Conservation (phyloP, 2,888 invertebrate species). For the Apodemia mormo region DNA sequence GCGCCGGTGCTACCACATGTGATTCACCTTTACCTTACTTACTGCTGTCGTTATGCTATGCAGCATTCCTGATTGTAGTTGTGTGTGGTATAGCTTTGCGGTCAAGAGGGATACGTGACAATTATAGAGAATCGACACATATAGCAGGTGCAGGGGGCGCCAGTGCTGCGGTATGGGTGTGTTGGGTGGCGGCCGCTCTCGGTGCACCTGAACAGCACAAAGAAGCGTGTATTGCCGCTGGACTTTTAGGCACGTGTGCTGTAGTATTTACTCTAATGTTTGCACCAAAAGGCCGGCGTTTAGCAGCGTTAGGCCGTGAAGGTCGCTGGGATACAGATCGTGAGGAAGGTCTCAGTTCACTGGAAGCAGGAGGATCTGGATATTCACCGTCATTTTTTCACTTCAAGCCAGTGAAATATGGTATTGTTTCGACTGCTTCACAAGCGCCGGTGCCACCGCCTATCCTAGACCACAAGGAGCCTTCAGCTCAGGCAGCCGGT, state of each 20-base stretch:
- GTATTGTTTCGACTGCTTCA: constrained; percentile 83
- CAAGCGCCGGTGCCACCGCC: constrained; percentile 63
- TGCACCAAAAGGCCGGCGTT: constrained; percentile 94
- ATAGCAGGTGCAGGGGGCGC: constrained; percentile 94
- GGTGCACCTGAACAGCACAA: constrained; percentile 89
- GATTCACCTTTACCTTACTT: constrained; percentile 87
- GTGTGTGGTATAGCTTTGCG: constrained; percentile 92
- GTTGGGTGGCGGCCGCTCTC: constrained; percentile 92
- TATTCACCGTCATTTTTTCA: constrained; percentile 96
- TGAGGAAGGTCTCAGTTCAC: constrained; percentile 90
- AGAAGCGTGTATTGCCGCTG: constrained; percentile 95
- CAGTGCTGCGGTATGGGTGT: constrained; percentile 92
- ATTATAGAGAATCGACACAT: constrained; percentile 95
- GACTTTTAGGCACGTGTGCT: constrained; percentile 91
- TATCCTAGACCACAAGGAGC: constrained; percentile 78
- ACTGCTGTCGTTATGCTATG: constrained; percentile 90
- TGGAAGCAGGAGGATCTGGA: constrained; percentile 89
- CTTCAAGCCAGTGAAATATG: constrained; percentile 93
- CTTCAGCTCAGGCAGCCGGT: constrained; percentile 80
- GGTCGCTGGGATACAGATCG: constrained; percentile 91
- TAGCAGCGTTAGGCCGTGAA: constrained; percentile 95
- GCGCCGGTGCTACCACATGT: constrained; percentile 71
- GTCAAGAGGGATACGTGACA: constrained; percentile 94
- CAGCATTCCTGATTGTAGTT: constrained; percentile 91
- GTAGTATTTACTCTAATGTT: constrained; percentile 96